Evolutionary conservation across 2,888 invertebrate species (phyloP), one percentile per base, ranked within the genome.

Genomic region (Steinernema scapterisci): DNA sequence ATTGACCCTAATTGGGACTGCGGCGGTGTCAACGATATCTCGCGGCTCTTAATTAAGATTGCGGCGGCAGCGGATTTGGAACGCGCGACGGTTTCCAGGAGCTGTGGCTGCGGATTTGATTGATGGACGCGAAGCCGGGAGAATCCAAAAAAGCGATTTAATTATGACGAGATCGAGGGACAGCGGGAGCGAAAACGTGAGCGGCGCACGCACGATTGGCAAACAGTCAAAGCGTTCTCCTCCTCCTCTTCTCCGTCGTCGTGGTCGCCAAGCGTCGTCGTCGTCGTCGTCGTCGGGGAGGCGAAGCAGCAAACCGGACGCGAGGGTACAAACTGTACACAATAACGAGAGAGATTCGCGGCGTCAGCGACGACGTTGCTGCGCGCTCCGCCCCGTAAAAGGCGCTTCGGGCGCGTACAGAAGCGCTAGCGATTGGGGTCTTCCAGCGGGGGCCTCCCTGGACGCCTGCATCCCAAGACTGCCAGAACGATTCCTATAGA

Each of bases 381-480:
- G 19, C 23, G 54, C 27, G 31, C 63, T 63, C 63, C 63, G 63
- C 63, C 63, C 63, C 63, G 63, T 63, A 63, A 63, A 63, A 63
- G 63, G 63, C 63, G 54, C 54, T 9, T 51, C 51, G 51, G 51
- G 51, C 51, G 11, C 51, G 23, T 54, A 27, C 63, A 25, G 25
- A 16, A 25, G 31, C 63, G 3, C 31, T 16, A 38, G 6, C 54
- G 25, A 11, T n/a, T n/a, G 38, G 38, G 38, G 38, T 9, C 63
- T 9, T 16, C n/a, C n/a, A n/a, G n/a, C n/a, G n/a, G n/a, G n/a
- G n/a, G n/a, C n/a, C n/a, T n/a, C n/a, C n/a, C n/a, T n/a, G n/a
- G n/a, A n/a, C n/a, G n/a, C n/a, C n/a, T n/a, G n/a, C n/a, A n/a
- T n/a, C n/a, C n/a, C n/a, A n/a, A n/a, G n/a, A n/a, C n/a, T n/a